Percentiles rank a stretch among this genome's conserved stretches.
These are phyloP conservation scores for Fundulus diaphanus DNA, from an alignment of 2,797 vertebrate genomes.

Conservation along the genomic window DNA sequence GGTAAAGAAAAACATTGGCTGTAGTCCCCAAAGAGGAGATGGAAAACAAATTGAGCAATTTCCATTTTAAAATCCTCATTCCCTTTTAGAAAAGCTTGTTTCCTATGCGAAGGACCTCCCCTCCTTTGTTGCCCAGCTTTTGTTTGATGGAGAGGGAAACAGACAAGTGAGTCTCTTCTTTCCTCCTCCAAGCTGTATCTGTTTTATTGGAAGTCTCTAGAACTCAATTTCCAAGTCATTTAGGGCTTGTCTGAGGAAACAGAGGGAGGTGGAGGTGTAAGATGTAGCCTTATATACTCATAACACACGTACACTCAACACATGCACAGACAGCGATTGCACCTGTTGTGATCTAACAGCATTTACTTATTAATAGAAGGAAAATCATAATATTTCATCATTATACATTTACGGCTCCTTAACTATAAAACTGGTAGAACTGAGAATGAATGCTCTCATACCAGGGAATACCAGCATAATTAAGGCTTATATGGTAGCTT, in stretches of 20 bases:
- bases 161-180: constrained; percentile 38
- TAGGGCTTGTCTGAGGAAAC: constrained; percentile 42
- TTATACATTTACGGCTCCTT: constrained; percentile 8
- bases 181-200: constrained; percentile 47
- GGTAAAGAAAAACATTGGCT: constrained; percentile 33
- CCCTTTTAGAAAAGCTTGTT: constrained; percentile 39
- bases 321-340: constrained; percentile 14
- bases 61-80: constrained; percentile 23
- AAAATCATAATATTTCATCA: not conserved
- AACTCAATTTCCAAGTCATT: constrained; percentile 69
- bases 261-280: constrained; percentile 47
- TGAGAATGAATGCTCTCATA: constrained; percentile 3
- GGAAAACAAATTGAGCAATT: constrained; percentile 11
- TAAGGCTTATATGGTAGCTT: not conserved
- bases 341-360: constrained; percentile 33
- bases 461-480: constrained; percentile 1
- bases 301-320: constrained; percentile 11
- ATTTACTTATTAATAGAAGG: not conserved
- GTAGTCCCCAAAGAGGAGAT: constrained; percentile 33
- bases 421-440: not conserved
- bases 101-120: constrained; percentile 36
- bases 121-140: constrained; percentile 38
- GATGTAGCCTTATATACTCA: constrained; percentile 54
- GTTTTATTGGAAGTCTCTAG: constrained; percentile 59
- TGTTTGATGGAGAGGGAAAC: constrained; percentile 48